A percentile compares a stretch with the other conserved stretches of the same genome.
phyloP scores from a whole-genome alignment of 2,113 vertebrate species.

The Labrus mixtus region DNA sequence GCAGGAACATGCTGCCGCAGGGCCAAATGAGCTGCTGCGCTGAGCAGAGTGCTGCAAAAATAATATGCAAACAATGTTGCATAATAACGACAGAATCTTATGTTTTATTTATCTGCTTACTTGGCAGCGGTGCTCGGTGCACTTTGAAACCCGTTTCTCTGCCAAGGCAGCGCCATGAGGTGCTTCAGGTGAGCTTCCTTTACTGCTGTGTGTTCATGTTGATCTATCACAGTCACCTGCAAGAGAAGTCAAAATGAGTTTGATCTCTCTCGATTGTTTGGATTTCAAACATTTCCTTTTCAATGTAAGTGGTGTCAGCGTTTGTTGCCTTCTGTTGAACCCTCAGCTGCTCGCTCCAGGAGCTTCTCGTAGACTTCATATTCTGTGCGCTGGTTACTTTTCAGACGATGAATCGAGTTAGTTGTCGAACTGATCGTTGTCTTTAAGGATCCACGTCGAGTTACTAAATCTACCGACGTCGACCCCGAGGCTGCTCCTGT shows the following conservation, averaged over 20 bases:
- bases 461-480: no score
- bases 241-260: neutral
- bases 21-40: constrained; percentile 57
- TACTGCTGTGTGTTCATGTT: neutral
- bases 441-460: no score
- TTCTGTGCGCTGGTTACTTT: no score
- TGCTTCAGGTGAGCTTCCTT: constrained; percentile 21
- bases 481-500: no score
- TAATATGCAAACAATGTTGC: constrained; percentile 55
- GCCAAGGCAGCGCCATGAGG: neutral
- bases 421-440: no score
- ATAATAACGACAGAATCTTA: constrained; percentile 42
- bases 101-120: constrained; percentile 62
- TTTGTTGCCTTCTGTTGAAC: no score
- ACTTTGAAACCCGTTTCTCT: constrained; percentile 15
- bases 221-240: neutral
- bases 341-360: no score
- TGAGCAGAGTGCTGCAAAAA: constrained; percentile 36
- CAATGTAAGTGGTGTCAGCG: no score
- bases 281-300: no score
- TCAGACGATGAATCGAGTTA: no score
- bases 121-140: constrained; percentile 10
- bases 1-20: constrained; percentile 41
- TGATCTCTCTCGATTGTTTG: no score
- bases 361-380: no score